These are phyloP conservation scores for Rhynchotus rufescens DNA, from an alignment of 2,797 vertebrate genomes.

Conservation along the genomic window DNA sequence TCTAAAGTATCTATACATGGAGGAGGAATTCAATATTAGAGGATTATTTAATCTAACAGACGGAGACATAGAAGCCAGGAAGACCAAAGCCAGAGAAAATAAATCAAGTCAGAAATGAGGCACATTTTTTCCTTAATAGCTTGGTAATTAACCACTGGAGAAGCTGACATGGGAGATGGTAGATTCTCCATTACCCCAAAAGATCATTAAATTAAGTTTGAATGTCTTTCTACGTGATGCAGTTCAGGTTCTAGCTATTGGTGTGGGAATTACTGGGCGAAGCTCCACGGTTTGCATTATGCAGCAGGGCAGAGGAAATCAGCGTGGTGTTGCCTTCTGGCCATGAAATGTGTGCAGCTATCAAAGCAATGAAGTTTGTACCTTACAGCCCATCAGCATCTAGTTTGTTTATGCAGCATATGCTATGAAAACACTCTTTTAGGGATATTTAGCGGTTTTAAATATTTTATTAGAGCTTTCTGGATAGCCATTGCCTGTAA, in stretches of 20 bases:
- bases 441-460: conserved; percentile 52
- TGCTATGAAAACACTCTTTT: conserved; percentile 33
- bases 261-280: conserved; percentile 35
- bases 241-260: neutral
- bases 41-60: neutral
- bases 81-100: neutral
- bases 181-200: conserved; percentile 46
- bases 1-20: neutral
- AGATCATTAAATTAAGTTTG: neutral
- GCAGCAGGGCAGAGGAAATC: conserved; percentile 41
- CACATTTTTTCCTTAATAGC: conserved; percentile 40
- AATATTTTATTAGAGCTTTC: conserved; percentile 47
- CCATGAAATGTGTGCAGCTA: conserved; percentile 24
- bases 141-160: conserved; percentile 53
- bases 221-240: conserved; percentile 31
- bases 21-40: neutral
- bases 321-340: conserved; percentile 1
- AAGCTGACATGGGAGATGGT: conserved; percentile 5
- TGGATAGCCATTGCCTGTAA: neutral
- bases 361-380: conserved; percentile 5
- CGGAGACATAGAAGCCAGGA: neutral
- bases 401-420: conserved; percentile 16
- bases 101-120: neutral
- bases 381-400: neutral
- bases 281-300: conserved; percentile 37